A percentile compares a stretch with the other conserved stretches of the same genome.
These are phyloP conservation scores for Synanthedon vespiformis DNA, from an alignment of 2,888 invertebrate genomes.

Conservation along the genomic window DNA sequence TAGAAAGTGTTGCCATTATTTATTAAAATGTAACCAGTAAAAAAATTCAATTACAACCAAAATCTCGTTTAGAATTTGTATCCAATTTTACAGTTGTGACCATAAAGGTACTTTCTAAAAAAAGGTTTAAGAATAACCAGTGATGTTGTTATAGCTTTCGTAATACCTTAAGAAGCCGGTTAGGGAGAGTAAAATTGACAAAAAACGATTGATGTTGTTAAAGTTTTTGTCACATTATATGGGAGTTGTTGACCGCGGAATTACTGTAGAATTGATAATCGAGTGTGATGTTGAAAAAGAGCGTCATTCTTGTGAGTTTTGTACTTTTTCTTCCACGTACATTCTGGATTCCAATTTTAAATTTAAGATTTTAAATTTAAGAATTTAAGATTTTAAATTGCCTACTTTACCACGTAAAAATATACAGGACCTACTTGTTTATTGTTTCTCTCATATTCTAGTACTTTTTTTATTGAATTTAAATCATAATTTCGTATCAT, in stretches of 20 bases:
- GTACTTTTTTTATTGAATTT: too few species aligned
- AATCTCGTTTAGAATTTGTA: neutral
- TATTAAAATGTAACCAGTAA: neutral
- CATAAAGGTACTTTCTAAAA: constrained; percentile 6
- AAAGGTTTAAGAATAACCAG: constrained; percentile 4
- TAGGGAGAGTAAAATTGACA: constrained; percentile 3
- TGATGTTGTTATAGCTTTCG: constrained; percentile 3
- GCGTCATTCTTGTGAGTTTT: too few species aligned
- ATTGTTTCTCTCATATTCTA: too few species aligned
- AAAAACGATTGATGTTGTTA: constrained; percentile 1
- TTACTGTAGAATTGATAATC: constrained; percentile 3
- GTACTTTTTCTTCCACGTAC: too few species aligned
- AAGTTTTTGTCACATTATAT: constrained; percentile 2
- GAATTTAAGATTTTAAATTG: too few species aligned
- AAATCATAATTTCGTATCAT: too few species aligned
- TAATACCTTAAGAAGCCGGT: constrained; percentile 2
- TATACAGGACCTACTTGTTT: too few species aligned
- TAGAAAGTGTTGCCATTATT: neutral
- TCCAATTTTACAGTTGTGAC: neutral
- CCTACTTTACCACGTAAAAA: too few species aligned
- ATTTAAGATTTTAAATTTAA: too few species aligned
- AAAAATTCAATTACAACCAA: constrained; percentile 1
- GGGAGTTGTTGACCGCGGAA: constrained; percentile 7
- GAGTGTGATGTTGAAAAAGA: neutral
- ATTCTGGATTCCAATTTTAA: too few species aligned